phyloP scores from a whole-genome alignment of 2,797 vertebrate species.

The Chaetodon trifasciatus region DNA sequence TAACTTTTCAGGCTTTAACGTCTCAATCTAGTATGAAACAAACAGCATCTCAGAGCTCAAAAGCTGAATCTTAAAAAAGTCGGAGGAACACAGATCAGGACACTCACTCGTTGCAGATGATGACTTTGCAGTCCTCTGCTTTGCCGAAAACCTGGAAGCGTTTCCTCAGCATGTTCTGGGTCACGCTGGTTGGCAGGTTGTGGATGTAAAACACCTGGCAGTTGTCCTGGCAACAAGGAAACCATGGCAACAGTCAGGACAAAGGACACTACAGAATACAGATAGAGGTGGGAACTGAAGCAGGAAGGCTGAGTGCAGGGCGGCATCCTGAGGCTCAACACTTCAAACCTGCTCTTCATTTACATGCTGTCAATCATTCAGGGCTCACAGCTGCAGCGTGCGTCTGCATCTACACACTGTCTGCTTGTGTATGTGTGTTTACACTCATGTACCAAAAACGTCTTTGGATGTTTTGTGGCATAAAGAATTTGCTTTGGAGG shows the following conservation, averaged over 20 bases:
- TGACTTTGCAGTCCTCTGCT: conserved; percentile 94
- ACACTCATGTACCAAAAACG: background rate
- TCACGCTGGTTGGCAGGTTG: conserved; percentile 94
- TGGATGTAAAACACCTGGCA: conserved; percentile 95
- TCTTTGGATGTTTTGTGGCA: background rate
- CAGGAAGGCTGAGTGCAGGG: conserved; percentile 15
- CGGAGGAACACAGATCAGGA: background rate
- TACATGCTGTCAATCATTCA: background rate
- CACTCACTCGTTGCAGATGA: conserved; percentile 90
- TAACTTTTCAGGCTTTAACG: background rate
- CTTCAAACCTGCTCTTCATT: background rate
- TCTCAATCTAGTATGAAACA: background rate
- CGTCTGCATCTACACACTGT: background rate
- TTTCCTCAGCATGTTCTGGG: conserved; percentile 93
- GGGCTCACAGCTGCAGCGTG: background rate
- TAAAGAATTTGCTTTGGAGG: background rate
- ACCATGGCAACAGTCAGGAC: conserved; percentile 80
- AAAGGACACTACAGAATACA: conserved; percentile 55
- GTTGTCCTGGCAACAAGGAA: conserved; percentile 90
- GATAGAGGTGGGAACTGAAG: conserved; percentile 45
- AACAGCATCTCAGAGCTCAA: background rate
- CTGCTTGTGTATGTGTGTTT: background rate
- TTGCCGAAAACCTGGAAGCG: conserved; percentile 96
- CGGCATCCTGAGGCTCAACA: background rate
- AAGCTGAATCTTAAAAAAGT: background rate